phyloP scores from a whole-genome alignment of 2,888 invertebrate genomes.

The Nephrotoma guestfalica region DNA sequence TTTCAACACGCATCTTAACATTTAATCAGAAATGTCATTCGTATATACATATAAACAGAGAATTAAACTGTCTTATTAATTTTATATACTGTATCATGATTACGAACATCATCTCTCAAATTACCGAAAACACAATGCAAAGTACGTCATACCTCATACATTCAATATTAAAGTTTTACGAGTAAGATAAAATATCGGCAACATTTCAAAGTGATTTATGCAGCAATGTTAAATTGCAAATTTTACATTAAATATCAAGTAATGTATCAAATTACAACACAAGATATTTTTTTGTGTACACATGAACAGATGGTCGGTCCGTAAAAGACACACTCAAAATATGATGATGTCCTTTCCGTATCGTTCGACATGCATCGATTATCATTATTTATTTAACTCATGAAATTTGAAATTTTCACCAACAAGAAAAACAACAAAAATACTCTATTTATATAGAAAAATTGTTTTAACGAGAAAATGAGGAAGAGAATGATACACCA shows the following conservation, averaged over 20 bases:
- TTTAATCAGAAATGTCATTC: not conserved
- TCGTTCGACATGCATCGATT: not conserved
- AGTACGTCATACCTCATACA: not conserved
- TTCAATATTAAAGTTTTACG: not conserved
- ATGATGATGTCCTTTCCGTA: not conserved
- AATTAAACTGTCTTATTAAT: not conserved
- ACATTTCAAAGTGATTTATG: not conserved
- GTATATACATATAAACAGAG: not conserved
- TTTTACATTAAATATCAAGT: not conserved
- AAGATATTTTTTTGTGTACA: not conserved
- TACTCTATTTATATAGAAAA: too few relatives aligned
- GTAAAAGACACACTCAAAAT: not conserved
- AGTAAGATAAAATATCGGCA: not conserved
- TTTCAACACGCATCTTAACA: not conserved
- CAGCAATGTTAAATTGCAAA: not conserved
- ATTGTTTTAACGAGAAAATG: not conserved
- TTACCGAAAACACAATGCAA: not conserved
- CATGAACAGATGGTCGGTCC: not conserved
- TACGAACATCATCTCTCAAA: not conserved
- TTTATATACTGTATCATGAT: not conserved
- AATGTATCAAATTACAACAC: not conserved
- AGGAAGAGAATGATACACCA: not conserved
- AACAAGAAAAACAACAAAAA: not conserved
- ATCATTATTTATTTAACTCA: not conserved
- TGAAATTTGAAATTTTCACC: not conserved